Percentiles rank a stretch among this genome's conserved stretches.
phyloP scores from a whole-genome alignment of 2,888 invertebrate genomes.

The Atrina japonica region DNA sequence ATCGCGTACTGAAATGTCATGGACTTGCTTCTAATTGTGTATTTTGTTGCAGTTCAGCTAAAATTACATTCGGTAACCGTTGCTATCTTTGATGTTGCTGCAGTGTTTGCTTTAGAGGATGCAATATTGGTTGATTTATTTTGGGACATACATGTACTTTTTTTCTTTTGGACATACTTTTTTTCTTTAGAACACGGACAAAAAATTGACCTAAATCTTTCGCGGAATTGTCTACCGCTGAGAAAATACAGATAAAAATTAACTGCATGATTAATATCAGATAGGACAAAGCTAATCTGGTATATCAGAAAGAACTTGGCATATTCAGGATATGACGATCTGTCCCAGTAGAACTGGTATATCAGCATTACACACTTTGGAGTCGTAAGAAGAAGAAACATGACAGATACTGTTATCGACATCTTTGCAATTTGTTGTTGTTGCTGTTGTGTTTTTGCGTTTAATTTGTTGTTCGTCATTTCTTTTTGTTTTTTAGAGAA shows the following conservation, averaged over 20 bases:
- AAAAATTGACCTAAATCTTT: slow-evolving; percentile 53
- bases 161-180: too few species aligned
- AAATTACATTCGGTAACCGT: too few species aligned
- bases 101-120: too few species aligned
- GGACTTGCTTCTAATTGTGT: too few species aligned
- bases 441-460: slow-evolving; percentile 57
- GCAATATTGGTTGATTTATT: too few species aligned
- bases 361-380: slow-evolving; percentile 70
- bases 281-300: slow-evolving; percentile 57
- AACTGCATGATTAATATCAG: slow-evolving; percentile 66
- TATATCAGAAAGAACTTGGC: slow-evolving; percentile 59
- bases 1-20: too few species aligned
- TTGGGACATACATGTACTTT: too few species aligned
- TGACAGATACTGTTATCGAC: slow-evolving; percentile 65
- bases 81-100: too few species aligned
- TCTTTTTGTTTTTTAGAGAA: slow-evolving; percentile 47
- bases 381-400: slow-evolving; percentile 64
- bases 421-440: slow-evolving; percentile 70
- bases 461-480: slow-evolving; percentile 53
- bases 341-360: slow-evolving; percentile 58
- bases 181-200: too few species aligned
- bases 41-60: too few species aligned
- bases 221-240: slow-evolving; percentile 62
- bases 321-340: slow-evolving; percentile 43
- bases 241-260: slow-evolving; percentile 71